Conservation (phyloP, 2,113 vertebrate species). For the Rissa tridactyla region DNA sequence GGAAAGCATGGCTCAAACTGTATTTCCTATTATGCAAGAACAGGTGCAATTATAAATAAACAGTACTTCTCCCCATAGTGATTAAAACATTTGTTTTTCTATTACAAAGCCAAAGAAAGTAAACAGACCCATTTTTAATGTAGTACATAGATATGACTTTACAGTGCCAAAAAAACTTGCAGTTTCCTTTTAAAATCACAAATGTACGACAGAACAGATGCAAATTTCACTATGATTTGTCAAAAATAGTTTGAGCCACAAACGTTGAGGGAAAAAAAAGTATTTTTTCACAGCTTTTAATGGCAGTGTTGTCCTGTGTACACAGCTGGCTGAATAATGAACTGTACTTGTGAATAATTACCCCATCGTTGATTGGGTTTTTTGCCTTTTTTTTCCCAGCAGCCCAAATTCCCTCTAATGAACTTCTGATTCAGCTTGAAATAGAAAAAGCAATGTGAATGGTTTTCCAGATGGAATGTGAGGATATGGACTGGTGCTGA, state of each 20-base stretch:
- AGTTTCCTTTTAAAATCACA: neutral
- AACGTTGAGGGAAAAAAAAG: neutral
- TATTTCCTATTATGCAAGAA: slow-evolving; percentile 60
- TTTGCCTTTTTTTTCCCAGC: neutral
- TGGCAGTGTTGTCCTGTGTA: neutral
- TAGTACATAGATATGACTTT: neutral
- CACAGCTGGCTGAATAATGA: slow-evolving; percentile 1
- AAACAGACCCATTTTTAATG: neutral
- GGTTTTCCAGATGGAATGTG: neutral
- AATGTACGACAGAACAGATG: neutral
- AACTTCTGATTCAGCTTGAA: slow-evolving; percentile 11
- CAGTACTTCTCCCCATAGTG: neutral
- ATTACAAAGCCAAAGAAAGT: neutral
- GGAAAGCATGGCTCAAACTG: slow-evolving; percentile 40
- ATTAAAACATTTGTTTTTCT: slow-evolving; percentile 13
- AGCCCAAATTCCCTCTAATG: neutral
- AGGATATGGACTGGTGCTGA: neutral
- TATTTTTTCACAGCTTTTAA: neutral
- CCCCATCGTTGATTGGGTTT: neutral
- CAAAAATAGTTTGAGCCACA: neutral
- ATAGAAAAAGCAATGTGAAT: neutral
- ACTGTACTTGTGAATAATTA: slow-evolving; percentile 17
- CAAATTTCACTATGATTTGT: neutral
- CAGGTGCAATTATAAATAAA: slow-evolving; percentile 54
- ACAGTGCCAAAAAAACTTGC: neutral